These are phyloP conservation scores for Manis javanica DNA, from an alignment of 2,797 vertebrate species.

Conservation along the genomic window DNA sequence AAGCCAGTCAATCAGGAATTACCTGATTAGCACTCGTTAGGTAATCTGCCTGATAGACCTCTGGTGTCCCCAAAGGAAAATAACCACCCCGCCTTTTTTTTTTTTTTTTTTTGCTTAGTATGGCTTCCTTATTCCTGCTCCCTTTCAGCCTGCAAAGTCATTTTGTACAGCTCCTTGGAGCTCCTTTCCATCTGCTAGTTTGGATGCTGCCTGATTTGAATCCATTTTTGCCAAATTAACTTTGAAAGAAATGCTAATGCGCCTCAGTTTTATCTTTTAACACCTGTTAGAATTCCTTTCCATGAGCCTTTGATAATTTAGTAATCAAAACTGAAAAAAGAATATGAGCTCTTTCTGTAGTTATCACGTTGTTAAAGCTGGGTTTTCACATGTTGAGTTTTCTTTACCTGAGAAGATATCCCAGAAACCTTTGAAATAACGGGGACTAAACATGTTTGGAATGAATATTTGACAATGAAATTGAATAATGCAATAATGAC, in stretches of 20 bases:
- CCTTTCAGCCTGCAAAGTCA: neutral
- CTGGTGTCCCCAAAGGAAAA: neutral
- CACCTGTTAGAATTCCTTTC: neutral
- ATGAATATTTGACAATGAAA: neutral
- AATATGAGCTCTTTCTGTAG: neutral
- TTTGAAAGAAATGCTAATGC: neutral
- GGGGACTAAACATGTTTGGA: neutral
- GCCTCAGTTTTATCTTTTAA: neutral
- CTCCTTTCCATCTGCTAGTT: neutral
- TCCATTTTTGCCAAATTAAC: neutral
- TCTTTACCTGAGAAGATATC: conserved; percentile 25
- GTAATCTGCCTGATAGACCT: neutral
- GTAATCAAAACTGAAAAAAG: neutral
- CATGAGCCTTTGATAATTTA: neutral
- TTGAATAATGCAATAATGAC: neutral
- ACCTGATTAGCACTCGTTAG: neutral
- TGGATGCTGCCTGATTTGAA: neutral
- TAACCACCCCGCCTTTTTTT: neutral
- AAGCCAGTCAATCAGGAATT: neutral
- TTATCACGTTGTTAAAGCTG: neutral
- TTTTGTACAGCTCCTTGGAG: neutral
- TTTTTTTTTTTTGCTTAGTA: neutral
- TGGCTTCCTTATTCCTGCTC: neutral
- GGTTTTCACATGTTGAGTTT: neutral
- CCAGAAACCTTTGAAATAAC: conserved; percentile 7